phyloP scores from a whole-genome alignment of 1,140 invertebrate genomes.

The Drosophila asahinai region DNA sequence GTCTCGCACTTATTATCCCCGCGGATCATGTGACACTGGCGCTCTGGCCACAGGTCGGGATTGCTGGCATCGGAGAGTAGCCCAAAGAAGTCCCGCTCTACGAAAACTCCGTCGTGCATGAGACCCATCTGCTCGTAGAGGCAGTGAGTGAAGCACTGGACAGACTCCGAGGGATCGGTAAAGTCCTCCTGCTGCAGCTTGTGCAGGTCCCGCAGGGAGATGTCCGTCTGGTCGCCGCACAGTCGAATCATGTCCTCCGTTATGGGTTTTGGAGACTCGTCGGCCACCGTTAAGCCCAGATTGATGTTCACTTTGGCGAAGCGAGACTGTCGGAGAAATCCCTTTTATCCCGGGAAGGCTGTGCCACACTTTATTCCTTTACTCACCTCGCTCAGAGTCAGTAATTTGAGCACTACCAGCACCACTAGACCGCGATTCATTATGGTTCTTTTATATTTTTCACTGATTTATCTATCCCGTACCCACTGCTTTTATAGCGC shows the following conservation, averaged over 20 bases:
- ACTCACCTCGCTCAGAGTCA: constrained; percentile 17
- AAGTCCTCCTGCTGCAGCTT: constrained; percentile 47
- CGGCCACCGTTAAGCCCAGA: constrained; percentile 46
- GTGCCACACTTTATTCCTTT: accelerated
- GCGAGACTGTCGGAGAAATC: constrained; percentile 21
- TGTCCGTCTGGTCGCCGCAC: constrained; percentile 51
- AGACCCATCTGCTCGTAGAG: constrained; percentile 64
- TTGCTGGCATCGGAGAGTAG: constrained; percentile 38
- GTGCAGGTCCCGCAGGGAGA: constrained; percentile 48
- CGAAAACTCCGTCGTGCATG: constrained; percentile 57
- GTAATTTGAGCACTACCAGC: constrained; percentile 8
- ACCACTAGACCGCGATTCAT: constrained; percentile 32
- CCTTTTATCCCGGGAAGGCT: accelerated
- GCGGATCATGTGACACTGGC: constrained; percentile 39
- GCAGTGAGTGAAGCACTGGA: constrained; percentile 62
- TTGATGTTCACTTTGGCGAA: constrained; percentile 58
- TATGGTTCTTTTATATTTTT: not conserved
- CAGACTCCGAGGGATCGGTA: constrained; percentile 26
- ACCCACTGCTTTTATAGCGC: constrained; percentile 24
- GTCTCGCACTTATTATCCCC: constrained; percentile 59
- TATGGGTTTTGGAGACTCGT: constrained; percentile 41
- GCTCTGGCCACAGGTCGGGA: constrained; percentile 24
- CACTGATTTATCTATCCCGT: not conserved
- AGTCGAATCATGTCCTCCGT: constrained; percentile 56
- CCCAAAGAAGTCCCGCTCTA: constrained; percentile 44